Percentiles rank a stretch among this genome's conserved stretches.
phyloP scores from a whole-genome alignment of 2,113 vertebrate species.

The Malurus elegans region DNA sequence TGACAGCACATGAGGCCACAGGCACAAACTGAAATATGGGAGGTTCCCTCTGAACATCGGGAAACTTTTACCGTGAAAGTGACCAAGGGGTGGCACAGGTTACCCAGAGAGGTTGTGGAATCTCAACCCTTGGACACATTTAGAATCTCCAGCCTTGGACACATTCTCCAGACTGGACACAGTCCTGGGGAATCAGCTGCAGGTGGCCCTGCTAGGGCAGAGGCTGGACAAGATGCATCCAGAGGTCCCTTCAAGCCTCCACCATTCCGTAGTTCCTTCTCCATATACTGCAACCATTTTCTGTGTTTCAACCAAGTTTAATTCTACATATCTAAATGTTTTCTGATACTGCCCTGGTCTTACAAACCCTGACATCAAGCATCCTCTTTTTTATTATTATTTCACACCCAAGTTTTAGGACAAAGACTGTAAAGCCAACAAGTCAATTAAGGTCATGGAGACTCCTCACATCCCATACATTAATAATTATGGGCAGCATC shows the following conservation, averaged over 20 bases:
- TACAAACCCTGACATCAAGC: accelerated
- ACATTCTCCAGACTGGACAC: no score
- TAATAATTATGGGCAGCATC: neutral
- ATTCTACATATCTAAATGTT: neutral
- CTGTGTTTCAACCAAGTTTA: neutral
- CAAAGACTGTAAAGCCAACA: neutral
- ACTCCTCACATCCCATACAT: neutral
- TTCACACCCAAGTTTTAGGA: neutral
- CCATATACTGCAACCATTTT: neutral
- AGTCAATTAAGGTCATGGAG: neutral
- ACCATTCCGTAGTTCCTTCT: neutral
- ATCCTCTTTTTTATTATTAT: neutral
- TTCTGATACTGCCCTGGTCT: neutral
- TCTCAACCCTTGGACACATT: neutral
- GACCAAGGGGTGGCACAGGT: neutral
- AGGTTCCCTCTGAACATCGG: neutral
- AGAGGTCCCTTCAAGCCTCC: neutral
- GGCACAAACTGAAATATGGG: neutral
- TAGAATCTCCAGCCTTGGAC: neutral
- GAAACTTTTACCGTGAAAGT: neutral
- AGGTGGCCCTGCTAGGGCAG: neutral
- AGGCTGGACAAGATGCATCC: neutral
- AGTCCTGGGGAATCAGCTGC: neutral
- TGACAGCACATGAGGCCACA: accelerated
- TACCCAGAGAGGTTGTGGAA: neutral